A percentile compares a stretch with the other conserved stretches of the same genome.
phyloP scores from a whole-genome alignment of 2,113 vertebrate species.

The Dicrurus megarhynchus region DNA sequence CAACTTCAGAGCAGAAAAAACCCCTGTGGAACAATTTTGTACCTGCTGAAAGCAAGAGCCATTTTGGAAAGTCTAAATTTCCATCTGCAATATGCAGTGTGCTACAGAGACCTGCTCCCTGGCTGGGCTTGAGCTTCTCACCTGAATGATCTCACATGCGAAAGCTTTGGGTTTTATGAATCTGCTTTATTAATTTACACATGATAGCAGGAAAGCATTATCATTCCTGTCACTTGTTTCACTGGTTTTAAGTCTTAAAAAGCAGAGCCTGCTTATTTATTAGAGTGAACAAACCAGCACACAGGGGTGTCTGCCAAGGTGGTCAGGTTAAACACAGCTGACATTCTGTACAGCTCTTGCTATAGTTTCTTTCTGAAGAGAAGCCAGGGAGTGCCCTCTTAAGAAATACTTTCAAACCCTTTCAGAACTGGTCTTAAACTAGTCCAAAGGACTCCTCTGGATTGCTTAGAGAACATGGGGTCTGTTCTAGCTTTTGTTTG shows the following conservation, averaged over 20 bases:
- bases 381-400: neutral
- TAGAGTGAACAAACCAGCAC: neutral
- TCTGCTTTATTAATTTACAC: neutral
- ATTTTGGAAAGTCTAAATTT: neutral
- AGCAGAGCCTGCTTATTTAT: neutral
- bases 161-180: neutral
- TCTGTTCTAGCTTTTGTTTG: slow-evolving; percentile 5
- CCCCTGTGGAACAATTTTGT: neutral
- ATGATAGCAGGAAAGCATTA: neutral
- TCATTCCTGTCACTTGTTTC: neutral
- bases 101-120: neutral
- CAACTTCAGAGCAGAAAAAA: neutral
- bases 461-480: neutral
- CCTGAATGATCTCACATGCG: neutral
- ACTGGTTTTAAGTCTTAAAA: neutral
- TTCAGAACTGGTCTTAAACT: neutral
- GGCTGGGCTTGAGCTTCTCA: neutral
- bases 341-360: neutral
- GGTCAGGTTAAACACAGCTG: neutral
- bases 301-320: neutral
- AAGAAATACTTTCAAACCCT: neutral
- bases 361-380: neutral
- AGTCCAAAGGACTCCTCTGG: neutral
- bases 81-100: neutral
- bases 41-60: neutral